phyloP scores from a whole-genome alignment of 2,113 vertebrate species.

The Dendropsophus ebraccatus region DNA sequence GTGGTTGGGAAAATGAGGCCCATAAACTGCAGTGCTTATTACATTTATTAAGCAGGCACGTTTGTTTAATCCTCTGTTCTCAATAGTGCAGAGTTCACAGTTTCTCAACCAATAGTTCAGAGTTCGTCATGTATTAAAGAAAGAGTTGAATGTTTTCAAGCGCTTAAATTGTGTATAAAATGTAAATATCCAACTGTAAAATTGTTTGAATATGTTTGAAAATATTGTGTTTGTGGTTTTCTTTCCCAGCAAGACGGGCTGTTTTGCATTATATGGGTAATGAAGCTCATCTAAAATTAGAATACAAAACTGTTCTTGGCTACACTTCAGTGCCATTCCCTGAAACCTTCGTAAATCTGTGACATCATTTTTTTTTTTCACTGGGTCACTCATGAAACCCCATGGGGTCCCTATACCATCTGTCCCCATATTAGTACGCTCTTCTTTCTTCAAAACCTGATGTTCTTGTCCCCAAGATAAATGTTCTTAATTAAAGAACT shows the following conservation, averaged over 20 bases:
- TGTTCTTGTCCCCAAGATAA: constrained; percentile 79
- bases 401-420: constrained; percentile 76
- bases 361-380: constrained; percentile 64
- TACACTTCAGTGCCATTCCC: constrained; percentile 58
- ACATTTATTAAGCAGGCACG: neutral
- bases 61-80: neutral
- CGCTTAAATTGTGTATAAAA: constrained; percentile 1
- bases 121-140: neutral
- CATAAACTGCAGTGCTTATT: neutral
- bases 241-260: constrained; percentile 6
- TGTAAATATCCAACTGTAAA: constrained; percentile 16
- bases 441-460: constrained; percentile 74
- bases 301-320: constrained; percentile 54
- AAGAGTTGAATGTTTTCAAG: neutral
- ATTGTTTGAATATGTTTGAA: constrained; percentile 23
- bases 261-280: constrained; percentile 46
- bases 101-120: neutral
- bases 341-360: constrained; percentile 74
- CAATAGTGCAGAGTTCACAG: neutral
- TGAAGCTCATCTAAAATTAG: constrained; percentile 54
- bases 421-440: constrained; percentile 79
- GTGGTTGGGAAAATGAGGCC: neutral
- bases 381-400: constrained; percentile 72
- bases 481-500: constrained; percentile 79
- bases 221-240: constrained; percentile 42